Conservation (phyloP, 2,797 vertebrate genomes). For the Jordanella pulchra region DNA sequence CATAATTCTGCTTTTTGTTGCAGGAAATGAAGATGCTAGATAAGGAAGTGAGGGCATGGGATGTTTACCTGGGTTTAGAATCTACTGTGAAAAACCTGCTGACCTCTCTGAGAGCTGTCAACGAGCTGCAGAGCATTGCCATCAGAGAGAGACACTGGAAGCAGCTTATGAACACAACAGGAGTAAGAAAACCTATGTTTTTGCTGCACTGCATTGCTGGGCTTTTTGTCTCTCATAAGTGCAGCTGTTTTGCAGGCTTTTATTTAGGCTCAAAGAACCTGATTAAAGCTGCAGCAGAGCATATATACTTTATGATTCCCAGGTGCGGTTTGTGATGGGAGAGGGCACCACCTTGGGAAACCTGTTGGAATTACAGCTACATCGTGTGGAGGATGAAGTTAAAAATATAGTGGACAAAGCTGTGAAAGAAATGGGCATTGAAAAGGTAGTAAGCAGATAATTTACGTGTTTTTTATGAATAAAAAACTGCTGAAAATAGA, state of each 20-base stretch:
- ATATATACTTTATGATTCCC: constrained; percentile 27
- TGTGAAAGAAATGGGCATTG: constrained; percentile 82
- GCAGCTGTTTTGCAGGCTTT: constrained; percentile 10
- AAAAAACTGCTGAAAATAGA: neutral
- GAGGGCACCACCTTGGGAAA: constrained; percentile 79
- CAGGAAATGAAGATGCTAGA: constrained; percentile 83
- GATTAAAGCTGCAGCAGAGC: constrained; percentile 31
- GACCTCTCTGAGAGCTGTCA: constrained; percentile 82
- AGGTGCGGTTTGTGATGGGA: constrained; percentile 85
- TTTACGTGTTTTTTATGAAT: neutral
- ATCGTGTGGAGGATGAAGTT: constrained; percentile 83
- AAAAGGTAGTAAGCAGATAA: constrained; percentile 57
- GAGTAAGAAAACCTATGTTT: constrained; percentile 43
- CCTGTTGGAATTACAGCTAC: constrained; percentile 82
- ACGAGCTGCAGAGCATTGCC: constrained; percentile 79
- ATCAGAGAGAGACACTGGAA: constrained; percentile 80
- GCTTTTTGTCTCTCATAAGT: constrained; percentile 8
- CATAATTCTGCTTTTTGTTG: constrained; percentile 3
- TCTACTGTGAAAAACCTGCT: constrained; percentile 79
- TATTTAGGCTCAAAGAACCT: constrained; percentile 18
- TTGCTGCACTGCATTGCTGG: constrained; percentile 9
- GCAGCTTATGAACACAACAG: constrained; percentile 80
- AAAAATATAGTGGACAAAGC: constrained; percentile 84
- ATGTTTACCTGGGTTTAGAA: constrained; percentile 75
- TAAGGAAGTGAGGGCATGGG: constrained; percentile 79